A percentile compares a stretch with the other conserved stretches of the same genome.
Evolutionary conservation across 2,113 vertebrate genomes (phyloP).

Genomic region (crab-eating macaque (Macaca fascicularis)): T2T-MFA8v1.1 NC_088375.1:114438501-114439000

Average conservation of each 20-base stretch:
- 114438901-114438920: slow-evolving; percentile 17
- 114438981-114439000: slow-evolving; percentile 29
- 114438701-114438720: slow-evolving; percentile 75
- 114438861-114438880: slow-evolving; percentile 70
- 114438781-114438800: slow-evolving; percentile 78
- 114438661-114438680: slow-evolving; percentile 81
- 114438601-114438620: slow-evolving; percentile 72
- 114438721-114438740: slow-evolving; percentile 65
- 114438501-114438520: slow-evolving; percentile 60
- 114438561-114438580: slow-evolving; percentile 44
- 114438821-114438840: slow-evolving; percentile 76
- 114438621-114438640: slow-evolving; percentile 72
- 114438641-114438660: slow-evolving; percentile 75
- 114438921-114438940: background rate
- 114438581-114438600: slow-evolving; percentile 63
- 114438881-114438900: slow-evolving; percentile 53
- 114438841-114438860: slow-evolving; percentile 67
- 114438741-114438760: slow-evolving; percentile 76
- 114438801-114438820: slow-evolving; percentile 77
- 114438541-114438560: slow-evolving; percentile 56
- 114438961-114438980: slow-evolving; percentile 7
- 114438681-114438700: slow-evolving; percentile 78
- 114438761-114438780: slow-evolving; percentile 70
- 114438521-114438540: slow-evolving; percentile 41
- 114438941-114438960: slow-evolving; percentile 1